Conservation (phyloP, 2,113 vertebrate species). For the Panurus biarmicus region DNA sequence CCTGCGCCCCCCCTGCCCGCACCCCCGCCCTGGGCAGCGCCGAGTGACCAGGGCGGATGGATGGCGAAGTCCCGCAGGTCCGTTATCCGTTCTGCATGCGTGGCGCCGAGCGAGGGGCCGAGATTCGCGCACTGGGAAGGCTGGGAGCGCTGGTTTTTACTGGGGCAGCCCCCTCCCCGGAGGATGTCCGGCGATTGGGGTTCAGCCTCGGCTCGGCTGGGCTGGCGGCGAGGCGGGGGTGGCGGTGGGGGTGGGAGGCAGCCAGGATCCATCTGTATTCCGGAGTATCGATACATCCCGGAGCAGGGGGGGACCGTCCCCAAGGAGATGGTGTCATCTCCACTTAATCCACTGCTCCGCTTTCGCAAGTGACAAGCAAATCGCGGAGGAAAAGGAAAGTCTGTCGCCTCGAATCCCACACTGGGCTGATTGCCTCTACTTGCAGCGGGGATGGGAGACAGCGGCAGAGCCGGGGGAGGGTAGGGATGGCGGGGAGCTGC, state of each 20-base stretch:
- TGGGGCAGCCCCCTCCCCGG: not conserved
- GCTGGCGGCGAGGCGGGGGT: not conserved
- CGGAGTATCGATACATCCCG: not conserved
- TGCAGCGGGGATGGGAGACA: constrained; percentile 25
- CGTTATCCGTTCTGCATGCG: not conserved
- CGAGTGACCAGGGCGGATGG: not conserved
- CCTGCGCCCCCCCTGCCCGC: not conserved
- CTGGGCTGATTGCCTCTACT: constrained; percentile 35
- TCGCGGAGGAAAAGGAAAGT: constrained; percentile 17
- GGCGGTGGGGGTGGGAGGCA: not conserved
- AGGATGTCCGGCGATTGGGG: not conserved
- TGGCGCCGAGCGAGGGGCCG: not conserved
- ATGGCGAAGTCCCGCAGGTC: not conserved
- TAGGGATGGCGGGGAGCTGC: not conserved
- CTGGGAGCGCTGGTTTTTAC: not conserved
- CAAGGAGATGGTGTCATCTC: constrained; percentile 42
- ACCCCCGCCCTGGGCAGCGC: not conserved
- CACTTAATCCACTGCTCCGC: constrained; percentile 28
- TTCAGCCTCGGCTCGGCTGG: not conserved
- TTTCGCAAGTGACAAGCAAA: constrained; percentile 40
- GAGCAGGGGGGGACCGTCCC: not conserved
- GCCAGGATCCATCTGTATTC: constrained; percentile 16
- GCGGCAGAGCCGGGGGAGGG: not conserved
- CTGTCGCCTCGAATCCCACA: constrained; percentile 63
- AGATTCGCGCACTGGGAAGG: not conserved